Base-by-base conservation (phyloP, 2,888 invertebrate genomes). In the Morpho achilles region DNA sequence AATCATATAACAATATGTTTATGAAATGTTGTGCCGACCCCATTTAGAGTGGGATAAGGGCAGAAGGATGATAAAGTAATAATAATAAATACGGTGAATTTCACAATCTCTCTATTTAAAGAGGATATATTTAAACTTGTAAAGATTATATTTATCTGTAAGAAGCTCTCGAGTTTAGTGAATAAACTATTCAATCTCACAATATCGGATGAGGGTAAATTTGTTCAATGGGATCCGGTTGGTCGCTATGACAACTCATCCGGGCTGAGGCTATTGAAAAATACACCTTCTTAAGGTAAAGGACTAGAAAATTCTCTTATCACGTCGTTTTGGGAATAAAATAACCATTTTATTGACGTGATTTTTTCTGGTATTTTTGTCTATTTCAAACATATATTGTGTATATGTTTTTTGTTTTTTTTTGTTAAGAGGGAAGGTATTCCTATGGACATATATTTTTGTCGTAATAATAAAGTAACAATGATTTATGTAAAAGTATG, bases 171-270 rank as follows among this genome's bases (percentile, higher is more conserved):
- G 73, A 73, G 76, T 80, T 77, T 79, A 67, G 68, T 73, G 79
- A 76, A 83, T 84, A 82, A 79, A 84, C 83, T 84, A 84, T 86
- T 84, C 79, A 69, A 83, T 73, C 75, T 80, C 77, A 76, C 77
- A 79, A 79, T 82, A 87, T 84, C 80, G 78, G 84, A 84, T 84
- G 69, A 84, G 75, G 80, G 82, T 77, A 79, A 79, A 82, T 78
- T 81, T 79, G 72, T 75, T 87, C 81, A 86, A 82, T 80, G 75
- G 77, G 80, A 82, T 82, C 74, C 74, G 69, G 72, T 70, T 76
- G 74, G 82, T 87, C 69, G 75, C 84, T 79, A 83, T 87, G 84
- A 69, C 79, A 73, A 86, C 81, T 76, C 74, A 80, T 77, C 82
- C 79, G 69, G 64, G 65, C 69, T 68, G 67, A 64, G 65, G 64